Evolutionary conservation across 2,888 invertebrate species (phyloP).

Genomic region (Dicranocentrus wangi): DNA sequence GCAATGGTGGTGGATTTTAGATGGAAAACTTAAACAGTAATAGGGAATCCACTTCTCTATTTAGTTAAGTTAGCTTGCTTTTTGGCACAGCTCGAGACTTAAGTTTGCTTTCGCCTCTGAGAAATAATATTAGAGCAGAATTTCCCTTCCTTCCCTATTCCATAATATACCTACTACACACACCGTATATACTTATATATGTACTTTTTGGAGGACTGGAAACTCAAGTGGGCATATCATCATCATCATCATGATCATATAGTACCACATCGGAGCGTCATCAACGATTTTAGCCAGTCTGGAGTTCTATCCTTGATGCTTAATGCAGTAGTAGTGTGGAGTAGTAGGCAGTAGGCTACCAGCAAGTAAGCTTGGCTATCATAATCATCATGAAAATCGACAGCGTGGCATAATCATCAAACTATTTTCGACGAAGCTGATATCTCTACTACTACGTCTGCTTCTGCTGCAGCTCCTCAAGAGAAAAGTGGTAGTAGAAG

Average conservation of each 20-base stretch:
- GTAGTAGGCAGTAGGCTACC: background rate
- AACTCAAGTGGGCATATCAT: conserved; percentile 47
- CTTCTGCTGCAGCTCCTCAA: no score
- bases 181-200: no score
- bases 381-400: conserved; percentile 25
- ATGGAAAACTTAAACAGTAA: background rate
- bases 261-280: background rate
- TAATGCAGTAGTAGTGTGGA: conserved; percentile 6
- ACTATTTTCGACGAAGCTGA: background rate
- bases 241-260: conserved; percentile 16
- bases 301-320: background rate
- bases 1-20: background rate
- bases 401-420: background rate
- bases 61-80: conserved; percentile 42
- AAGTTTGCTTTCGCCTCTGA: conserved; percentile 7
- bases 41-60: conserved; percentile 19
- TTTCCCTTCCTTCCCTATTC: no score
- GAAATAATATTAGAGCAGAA: conserved; percentile 15
- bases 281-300: background rate
- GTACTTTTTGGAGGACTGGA: conserved; percentile 3
- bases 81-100: conserved; percentile 37
- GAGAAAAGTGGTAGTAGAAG: no score
- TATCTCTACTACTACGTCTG: background rate
- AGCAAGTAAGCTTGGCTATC: conserved; percentile 26
- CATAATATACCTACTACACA: no score